phyloP scores from a whole-genome alignment of 2,888 invertebrate species.

The Clitarchus hookeri region DNA sequence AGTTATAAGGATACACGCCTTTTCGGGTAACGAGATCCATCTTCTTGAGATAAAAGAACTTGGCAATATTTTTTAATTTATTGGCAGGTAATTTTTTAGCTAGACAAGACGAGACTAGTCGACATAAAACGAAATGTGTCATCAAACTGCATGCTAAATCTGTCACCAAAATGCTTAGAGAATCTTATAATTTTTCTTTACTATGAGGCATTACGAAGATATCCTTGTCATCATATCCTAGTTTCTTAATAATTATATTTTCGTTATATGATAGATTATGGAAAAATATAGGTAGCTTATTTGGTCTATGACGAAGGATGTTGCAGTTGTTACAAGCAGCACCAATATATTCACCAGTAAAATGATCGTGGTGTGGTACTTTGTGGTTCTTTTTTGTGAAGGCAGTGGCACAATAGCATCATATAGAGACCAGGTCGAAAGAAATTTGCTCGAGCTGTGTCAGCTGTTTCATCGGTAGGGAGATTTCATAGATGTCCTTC shows the following conservation, averaged over 20 bases:
- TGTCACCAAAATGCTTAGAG: neutral
- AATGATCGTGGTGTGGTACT: neutral
- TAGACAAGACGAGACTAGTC: neutral
- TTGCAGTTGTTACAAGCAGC: neutral
- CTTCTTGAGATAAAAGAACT: neutral
- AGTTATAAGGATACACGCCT: constrained; percentile 30
- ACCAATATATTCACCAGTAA: neutral
- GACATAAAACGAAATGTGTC: neutral
- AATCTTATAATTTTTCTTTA: neutral
- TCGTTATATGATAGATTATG: neutral
- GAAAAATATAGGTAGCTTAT: neutral
- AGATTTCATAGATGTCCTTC: neutral
- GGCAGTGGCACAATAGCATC: neutral
- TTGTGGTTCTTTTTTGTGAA: neutral
- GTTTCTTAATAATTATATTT: neutral
- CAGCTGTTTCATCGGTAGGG: neutral
- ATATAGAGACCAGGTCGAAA: neutral
- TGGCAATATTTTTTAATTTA: neutral
- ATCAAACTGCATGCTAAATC: neutral
- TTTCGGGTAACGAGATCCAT: constrained; percentile 3
- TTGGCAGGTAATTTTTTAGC: neutral
- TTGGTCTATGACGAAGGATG: neutral
- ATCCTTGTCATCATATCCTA: neutral
- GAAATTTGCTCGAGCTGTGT: neutral
- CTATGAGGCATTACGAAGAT: neutral